These are phyloP conservation scores for Caenorhabditis macrosperma DNA, from an alignment of 2,888 invertebrate species.

Conservation along the genomic window DNA sequence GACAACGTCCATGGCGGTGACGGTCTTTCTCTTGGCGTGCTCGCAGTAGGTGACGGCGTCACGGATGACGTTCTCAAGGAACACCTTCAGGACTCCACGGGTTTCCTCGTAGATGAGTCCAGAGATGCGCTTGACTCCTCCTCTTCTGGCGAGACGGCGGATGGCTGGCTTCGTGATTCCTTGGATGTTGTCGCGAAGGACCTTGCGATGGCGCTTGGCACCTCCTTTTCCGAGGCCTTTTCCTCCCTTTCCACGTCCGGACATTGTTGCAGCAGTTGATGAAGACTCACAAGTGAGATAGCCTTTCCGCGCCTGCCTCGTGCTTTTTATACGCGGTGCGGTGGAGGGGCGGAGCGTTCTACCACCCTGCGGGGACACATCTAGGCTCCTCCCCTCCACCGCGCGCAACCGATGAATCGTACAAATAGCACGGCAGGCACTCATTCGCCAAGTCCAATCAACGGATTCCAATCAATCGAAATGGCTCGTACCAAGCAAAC, in stretches of 20 bases:
- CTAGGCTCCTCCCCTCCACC: too few relatives aligned
- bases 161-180: conserved; percentile 79
- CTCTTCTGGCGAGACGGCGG: conserved; percentile 82
- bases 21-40: conserved; percentile 91
- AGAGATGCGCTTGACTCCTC: conserved; percentile 80
- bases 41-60: conserved; percentile 92
- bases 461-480: conserved; percentile 16
- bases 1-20: conserved; percentile 91
- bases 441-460: conserved; percentile 9
- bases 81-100: conserved; percentile 81
- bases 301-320: too few relatives aligned
- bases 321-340: too few relatives aligned
- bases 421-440: too few relatives aligned
- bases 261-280: too few relatives aligned
- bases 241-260: conserved; percentile 88
- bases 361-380: too few relatives aligned
- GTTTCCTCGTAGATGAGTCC: conserved; percentile 76
- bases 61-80: conserved; percentile 88
- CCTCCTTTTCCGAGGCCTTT: conserved; percentile 89
- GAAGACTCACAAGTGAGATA: too few relatives aligned
- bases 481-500: conserved; percentile 73
- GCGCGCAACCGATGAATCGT: too few relatives aligned
- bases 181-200: conserved; percentile 73
- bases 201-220: conserved; percentile 85
- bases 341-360: too few relatives aligned